Evolutionary conservation across 35 echinoderm and acorn worm species (phyloP), one percentile per base, ranked within the genome.

Genomic region (Stichopus chloronotus): DNA sequence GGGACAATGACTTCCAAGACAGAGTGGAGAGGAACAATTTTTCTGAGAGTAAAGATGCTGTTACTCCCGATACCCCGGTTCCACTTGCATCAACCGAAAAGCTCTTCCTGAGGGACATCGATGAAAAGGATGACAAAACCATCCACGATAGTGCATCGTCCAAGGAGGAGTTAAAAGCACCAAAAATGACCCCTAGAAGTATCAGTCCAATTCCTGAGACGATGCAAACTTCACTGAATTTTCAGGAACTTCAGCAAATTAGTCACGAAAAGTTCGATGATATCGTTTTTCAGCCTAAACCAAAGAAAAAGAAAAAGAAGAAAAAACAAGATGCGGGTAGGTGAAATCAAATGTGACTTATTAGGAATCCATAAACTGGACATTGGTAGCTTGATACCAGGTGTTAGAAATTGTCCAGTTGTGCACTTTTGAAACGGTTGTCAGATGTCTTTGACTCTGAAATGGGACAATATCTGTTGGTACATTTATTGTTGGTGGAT

Each of bases 271-370:
- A 93, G 20, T 98, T 87, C 92, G 95, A 99, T 72, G 97, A 99
- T 72, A 86, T 93, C n/a, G 72, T 99, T 25, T 92, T 98, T 69
- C 87, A 88, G 59, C 81, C 93, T 52, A 94, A 93, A 78, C 93
- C 91, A 8, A 91, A 93, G 69, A 95, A 96, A 83, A 99, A 99
- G 77, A 96, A 91, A 25, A 96, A 94, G 90, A 94, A 95, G 81
- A 96, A 95, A 78, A 93, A 90, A 63, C 83, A 94, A 55, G 77
- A 72, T 8, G 57, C 25, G 80, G 87, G 87, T 90, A 65, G 21
- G 87, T 71, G 22, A 87, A 11, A 56, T 58, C 16, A 58, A 12
- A 19, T 2, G 11, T 83, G 12, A 22, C 19, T 83, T 83, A 43
- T 43, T 43, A 43, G 30, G 30, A 43, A 43, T 43, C 30, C 30